These are phyloP conservation scores for Autographa gamma DNA, from an alignment of 2,888 invertebrate species.

Conservation along the genomic window DNA sequence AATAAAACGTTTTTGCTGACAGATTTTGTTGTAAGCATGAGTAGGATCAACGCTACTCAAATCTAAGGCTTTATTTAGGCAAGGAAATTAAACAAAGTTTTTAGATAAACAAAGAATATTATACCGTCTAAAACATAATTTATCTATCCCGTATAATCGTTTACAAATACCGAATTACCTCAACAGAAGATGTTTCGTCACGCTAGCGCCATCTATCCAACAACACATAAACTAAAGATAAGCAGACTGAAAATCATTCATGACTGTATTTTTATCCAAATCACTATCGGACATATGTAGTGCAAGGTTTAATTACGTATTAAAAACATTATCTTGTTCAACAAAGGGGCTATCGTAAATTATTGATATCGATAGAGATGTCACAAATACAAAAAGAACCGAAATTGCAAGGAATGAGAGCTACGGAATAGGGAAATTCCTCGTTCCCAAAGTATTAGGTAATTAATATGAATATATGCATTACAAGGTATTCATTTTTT, in stretches of 20 bases:
- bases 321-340: conserved; percentile 11
- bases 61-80: too few species aligned
- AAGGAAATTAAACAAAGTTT: too few species aligned
- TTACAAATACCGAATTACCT: too few species aligned
- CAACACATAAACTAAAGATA: conserved; percentile 30
- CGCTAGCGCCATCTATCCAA: conserved; percentile 32
- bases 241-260: conserved; percentile 21
- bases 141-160: too few species aligned
- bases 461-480: too few species aligned
- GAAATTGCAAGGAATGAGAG: neutral
- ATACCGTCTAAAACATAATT: too few species aligned
- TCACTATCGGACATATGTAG: conserved; percentile 25
- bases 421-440: neutral
- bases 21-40: too few species aligned
- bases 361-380: neutral
- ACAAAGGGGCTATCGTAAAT: conserved; percentile 7
- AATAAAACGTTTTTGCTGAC: too few species aligned
- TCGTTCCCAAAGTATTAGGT: too few species aligned
- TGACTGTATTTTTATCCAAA: neutral
- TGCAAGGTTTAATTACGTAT: conserved; percentile 13
- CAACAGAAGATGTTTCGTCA: neutral
- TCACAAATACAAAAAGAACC: neutral
- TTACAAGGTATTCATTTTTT: too few species aligned
- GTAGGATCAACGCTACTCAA: too few species aligned
- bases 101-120: too few species aligned